phyloP scores from a whole-genome alignment of 2,888 invertebrate species.

The Drosophila acutilabella region DNA sequence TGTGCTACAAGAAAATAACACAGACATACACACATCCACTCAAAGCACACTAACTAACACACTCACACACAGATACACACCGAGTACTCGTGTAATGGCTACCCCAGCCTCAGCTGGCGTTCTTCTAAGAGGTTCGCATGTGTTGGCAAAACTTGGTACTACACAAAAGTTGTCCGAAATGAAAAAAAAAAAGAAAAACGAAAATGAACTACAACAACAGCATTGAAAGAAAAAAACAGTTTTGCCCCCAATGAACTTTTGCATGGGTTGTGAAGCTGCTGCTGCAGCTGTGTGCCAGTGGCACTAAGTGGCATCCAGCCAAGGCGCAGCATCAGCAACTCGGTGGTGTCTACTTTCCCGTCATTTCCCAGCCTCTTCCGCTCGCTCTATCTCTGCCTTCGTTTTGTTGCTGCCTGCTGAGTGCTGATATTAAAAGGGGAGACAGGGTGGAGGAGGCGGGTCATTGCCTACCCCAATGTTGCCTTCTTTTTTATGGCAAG shows the following conservation, averaged over 20 bases:
- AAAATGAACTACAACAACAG: neutral
- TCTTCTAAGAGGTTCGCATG: slow-evolving; percentile 51
- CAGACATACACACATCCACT: slow-evolving; percentile 6
- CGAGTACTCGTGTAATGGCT: slow-evolving; percentile 23
- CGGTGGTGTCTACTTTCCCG: slow-evolving; percentile 16
- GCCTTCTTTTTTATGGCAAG: slow-evolving; percentile 60
- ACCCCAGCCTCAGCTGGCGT: slow-evolving; percentile 56
- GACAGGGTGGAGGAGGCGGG: neutral
- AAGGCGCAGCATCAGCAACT: slow-evolving; percentile 62
- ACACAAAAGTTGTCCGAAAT: slow-evolving; percentile 53
- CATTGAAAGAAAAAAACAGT: slow-evolving; percentile 8
- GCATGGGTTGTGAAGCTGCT: slow-evolving; percentile 40
- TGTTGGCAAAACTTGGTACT: slow-evolving; percentile 44
- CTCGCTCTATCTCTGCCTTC: slow-evolving; percentile 13
- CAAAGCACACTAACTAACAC: slow-evolving; percentile 10
- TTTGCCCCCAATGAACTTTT: slow-evolving; percentile 59
- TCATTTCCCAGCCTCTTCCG: neutral
- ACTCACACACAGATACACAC: slow-evolving; percentile 2
- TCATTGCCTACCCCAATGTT: slow-evolving; percentile 33
- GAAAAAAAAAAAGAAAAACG: neutral
- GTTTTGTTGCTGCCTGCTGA: slow-evolving; percentile 35
- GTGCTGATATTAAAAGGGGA: slow-evolving; percentile 40
- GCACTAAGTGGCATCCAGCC: slow-evolving; percentile 68
- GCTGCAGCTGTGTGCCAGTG: slow-evolving; percentile 54
- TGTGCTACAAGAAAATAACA: slow-evolving; percentile 29